Evolutionary conservation across 1,140 invertebrate species (phyloP).

Genomic region (Drosophila chauvacae): DNA sequence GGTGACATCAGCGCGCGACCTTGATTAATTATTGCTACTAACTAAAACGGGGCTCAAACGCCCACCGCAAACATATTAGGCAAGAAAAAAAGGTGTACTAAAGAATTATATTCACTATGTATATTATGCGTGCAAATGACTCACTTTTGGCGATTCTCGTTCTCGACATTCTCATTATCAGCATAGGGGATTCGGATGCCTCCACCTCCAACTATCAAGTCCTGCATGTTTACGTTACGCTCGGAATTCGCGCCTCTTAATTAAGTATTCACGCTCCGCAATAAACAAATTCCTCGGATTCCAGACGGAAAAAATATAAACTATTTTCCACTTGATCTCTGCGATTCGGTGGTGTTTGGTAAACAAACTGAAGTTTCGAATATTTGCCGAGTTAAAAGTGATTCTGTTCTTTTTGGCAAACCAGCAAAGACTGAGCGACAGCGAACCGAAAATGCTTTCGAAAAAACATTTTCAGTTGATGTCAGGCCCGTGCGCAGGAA

Average conservation of each 20-base stretch:
- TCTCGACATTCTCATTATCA: slow-evolving; percentile 48
- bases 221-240: slow-evolving; percentile 65
- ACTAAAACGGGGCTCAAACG: slow-evolving; percentile 25
- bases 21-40: slow-evolving; percentile 42
- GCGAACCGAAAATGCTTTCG: slow-evolving; percentile 48
- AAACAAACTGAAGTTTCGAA: slow-evolving; percentile 57
- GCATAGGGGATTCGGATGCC: slow-evolving; percentile 20
- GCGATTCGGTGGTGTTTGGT: slow-evolving; percentile 19
- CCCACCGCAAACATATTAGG: slow-evolving; percentile 21
- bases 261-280: slow-evolving; percentile 53
- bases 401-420: slow-evolving; percentile 44
- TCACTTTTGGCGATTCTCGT: slow-evolving; percentile 41
- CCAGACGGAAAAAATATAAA: slow-evolving; percentile 56
- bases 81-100: slow-evolving; percentile 2
- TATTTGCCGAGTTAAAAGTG: slow-evolving; percentile 3
- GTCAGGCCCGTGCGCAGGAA: no score
- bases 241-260: slow-evolving; percentile 43
- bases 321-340: slow-evolving; percentile 45
- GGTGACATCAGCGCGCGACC: slow-evolving; percentile 67
- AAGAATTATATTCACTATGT: not conserved
- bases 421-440: slow-evolving; percentile 65
- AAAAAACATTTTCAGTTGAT: slow-evolving; percentile 59
- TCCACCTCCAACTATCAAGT: slow-evolving; percentile 54
- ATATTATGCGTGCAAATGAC: slow-evolving; percentile 29
- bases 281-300: slow-evolving; percentile 75